Evolutionary conservation across 2,888 invertebrate species (phyloP).

Genomic region (Parapristionchus giblindavisi): DNA sequence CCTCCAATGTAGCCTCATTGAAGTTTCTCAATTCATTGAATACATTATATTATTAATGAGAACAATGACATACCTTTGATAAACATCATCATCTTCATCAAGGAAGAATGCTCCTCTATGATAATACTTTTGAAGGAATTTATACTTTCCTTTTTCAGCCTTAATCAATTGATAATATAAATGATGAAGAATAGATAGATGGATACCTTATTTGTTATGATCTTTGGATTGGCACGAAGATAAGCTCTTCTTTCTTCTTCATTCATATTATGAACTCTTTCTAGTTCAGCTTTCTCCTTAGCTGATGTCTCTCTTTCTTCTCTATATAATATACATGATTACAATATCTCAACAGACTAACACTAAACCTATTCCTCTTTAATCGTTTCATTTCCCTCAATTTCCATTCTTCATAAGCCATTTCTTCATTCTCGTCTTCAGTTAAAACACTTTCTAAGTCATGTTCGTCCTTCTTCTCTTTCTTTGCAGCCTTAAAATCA

Average conservation of each 20-base stretch:
- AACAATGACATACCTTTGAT: neutral
- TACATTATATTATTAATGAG: neutral
- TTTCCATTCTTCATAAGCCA: constrained; percentile 84
- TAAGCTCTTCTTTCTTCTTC: constrained; percentile 94
- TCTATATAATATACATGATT: constrained; percentile 35
- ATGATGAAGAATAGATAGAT: too few species aligned
- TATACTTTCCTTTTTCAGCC: constrained; percentile 95
- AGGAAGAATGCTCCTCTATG: constrained; percentile 98
- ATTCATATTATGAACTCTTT: constrained; percentile 88
- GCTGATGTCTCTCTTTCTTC: constrained; percentile 57
- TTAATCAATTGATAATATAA: too few species aligned
- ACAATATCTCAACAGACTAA: neutral
- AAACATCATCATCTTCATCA: constrained; percentile 72
- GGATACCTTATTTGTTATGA: constrained; percentile 83
- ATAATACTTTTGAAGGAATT: constrained; percentile 98
- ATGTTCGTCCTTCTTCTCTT: constrained; percentile 68
- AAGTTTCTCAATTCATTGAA: constrained; percentile 80
- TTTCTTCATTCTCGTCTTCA: constrained; percentile 69
- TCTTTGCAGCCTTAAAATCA: constrained; percentile 76
- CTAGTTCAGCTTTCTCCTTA: constrained; percentile 75
- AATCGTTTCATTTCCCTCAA: constrained; percentile 92
- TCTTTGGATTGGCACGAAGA: constrained; percentile 87
- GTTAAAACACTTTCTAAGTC: constrained; percentile 65
- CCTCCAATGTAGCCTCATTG: constrained; percentile 93
- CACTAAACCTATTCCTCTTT: constrained; percentile 81